A percentile compares a stretch with the other conserved stretches of the same genome.
phyloP scores from a whole-genome alignment of 2,113 vertebrate species.

The Trochalopteron elliotii region DNA sequence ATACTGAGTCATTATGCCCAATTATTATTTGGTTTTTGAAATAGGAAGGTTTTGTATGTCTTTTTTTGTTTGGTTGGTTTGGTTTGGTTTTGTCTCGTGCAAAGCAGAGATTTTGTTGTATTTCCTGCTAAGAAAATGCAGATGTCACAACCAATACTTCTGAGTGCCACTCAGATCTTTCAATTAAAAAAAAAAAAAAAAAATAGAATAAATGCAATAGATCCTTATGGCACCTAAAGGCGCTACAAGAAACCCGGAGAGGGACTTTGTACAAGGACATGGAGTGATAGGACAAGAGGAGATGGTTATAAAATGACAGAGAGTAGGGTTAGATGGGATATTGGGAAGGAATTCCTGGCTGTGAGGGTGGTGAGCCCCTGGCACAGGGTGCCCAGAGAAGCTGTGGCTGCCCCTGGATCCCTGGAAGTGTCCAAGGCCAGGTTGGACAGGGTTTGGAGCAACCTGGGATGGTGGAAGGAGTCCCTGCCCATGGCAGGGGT shows the following conservation, averaged over 20 bases:
- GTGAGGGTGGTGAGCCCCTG: fast-evolving
- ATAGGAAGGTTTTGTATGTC: fast-evolving
- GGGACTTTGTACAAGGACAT: background rate
- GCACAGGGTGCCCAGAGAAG: background rate
- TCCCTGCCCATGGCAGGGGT: background rate
- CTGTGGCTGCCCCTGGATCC: background rate
- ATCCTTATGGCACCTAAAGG: too few species aligned
- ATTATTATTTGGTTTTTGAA: background rate
- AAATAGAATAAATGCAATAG: background rate
- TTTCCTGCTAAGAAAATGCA: background rate
- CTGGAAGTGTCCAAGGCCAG: background rate
- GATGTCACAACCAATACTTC: background rate
- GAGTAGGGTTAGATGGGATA: fast-evolving
- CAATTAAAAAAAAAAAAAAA: background rate
- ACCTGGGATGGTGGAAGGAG: fast-evolving
- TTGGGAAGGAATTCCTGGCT: background rate
- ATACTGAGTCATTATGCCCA: background rate
- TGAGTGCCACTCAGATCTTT: background rate
- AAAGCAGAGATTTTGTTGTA: background rate
- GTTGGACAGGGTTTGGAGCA: fast-evolving
- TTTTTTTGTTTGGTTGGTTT: background rate
- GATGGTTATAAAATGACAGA: background rate
- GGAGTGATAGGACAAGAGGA: background rate
- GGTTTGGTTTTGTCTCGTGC: background rate
- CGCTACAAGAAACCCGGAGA: fast-evolving